These are phyloP conservation scores for Arvicola amphibius DNA, from an alignment of 2,797 vertebrate species.

Conservation along the genomic window DNA sequence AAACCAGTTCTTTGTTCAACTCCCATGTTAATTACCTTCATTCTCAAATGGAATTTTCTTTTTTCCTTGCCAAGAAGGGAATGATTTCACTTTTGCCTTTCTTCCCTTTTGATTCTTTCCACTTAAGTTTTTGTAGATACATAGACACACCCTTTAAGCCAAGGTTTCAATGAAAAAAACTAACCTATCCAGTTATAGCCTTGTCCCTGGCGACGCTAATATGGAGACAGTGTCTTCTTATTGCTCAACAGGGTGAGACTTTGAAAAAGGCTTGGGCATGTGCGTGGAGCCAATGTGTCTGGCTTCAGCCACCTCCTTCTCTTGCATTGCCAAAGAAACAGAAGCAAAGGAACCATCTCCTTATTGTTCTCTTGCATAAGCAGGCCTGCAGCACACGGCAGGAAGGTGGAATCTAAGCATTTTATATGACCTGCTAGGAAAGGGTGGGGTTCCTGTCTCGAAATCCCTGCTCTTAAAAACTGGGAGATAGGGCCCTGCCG, in stretches of 20 bases:
- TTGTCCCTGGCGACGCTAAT: conserved; percentile 74
- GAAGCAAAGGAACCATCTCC: conserved; percentile 60
- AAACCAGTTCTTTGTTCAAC: conserved; percentile 46
- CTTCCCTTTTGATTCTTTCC: conserved; percentile 61
- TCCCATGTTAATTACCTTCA: background rate
- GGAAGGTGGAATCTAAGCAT: conserved; percentile 51
- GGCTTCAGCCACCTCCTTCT: conserved; percentile 83
- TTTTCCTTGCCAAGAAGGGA: conserved; percentile 61
- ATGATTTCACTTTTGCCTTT: conserved; percentile 60
- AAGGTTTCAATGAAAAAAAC: conserved; percentile 77
- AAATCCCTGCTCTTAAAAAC: conserved; percentile 75
- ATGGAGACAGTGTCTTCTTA: conserved; percentile 80
- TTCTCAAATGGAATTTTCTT: conserved; percentile 62
- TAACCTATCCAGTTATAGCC: conserved; percentile 80
- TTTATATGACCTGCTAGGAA: conserved; percentile 64
- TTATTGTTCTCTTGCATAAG: conserved; percentile 82
- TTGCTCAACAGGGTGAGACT: conserved; percentile 82
- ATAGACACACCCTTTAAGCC: conserved; percentile 74
- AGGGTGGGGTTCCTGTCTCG: conserved; percentile 77
- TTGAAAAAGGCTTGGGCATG: conserved; percentile 83
- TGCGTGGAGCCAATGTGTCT: conserved; percentile 86
- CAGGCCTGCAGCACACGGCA: conserved; percentile 63
- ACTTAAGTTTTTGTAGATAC: conserved; percentile 51
- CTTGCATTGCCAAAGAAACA: conserved; percentile 80
- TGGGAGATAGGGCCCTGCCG: background rate